Conservation (phyloP, 2,113 vertebrate species). For the Psilopsiagon aymara region DNA sequence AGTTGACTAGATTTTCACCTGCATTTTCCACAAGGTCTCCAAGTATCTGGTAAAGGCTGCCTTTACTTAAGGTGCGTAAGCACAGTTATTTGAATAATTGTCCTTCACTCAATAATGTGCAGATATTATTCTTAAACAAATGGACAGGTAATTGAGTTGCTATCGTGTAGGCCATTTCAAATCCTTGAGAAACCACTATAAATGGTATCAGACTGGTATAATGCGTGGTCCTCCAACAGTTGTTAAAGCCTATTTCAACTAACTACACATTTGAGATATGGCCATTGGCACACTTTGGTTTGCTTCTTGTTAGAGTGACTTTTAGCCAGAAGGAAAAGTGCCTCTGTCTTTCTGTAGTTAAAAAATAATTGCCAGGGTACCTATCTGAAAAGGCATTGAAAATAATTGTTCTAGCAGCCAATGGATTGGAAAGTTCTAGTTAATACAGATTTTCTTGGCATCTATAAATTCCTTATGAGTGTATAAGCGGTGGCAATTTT, state of each 20-base stretch:
- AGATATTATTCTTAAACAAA: slow-evolving; percentile 9
- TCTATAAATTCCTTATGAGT: background rate
- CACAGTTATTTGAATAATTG: background rate
- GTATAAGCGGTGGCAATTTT: background rate
- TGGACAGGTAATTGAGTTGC: background rate
- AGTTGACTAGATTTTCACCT: background rate
- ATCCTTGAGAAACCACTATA: background rate
- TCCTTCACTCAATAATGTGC: background rate
- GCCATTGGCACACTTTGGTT: background rate
- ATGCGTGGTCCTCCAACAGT: background rate
- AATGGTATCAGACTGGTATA: background rate
- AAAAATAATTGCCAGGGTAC: background rate
- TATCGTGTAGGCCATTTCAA: background rate
- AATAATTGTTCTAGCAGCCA: background rate
- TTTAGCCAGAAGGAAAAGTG: background rate
- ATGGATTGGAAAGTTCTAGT: background rate
- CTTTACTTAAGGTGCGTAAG: background rate
- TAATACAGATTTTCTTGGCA: background rate
- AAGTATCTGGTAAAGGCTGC: background rate
- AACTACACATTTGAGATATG: background rate
- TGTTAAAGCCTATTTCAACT: background rate
- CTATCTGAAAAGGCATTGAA: background rate
- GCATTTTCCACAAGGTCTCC: background rate
- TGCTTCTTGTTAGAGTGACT: background rate
- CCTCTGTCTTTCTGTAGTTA: background rate